Evolutionary conservation across 64 coral and sea anemone species (phyloP).

Genomic region (Trachythela sp.): DNA sequence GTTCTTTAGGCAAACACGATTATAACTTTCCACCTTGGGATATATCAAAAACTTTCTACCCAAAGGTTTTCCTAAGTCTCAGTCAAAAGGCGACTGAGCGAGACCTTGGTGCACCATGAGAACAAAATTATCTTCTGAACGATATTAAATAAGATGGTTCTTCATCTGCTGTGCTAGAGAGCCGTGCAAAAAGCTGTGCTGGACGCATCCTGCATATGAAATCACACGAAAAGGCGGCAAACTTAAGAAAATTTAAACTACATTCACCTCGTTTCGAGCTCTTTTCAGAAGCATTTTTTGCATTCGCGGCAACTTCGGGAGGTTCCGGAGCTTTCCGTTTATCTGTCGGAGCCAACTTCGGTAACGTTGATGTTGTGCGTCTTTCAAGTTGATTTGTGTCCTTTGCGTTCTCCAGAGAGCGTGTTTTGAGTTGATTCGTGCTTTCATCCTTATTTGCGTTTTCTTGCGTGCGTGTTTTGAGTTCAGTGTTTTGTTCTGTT

Average conservation of each 20-base stretch:
- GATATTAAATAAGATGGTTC: no score
- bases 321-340: conserved; percentile 1
- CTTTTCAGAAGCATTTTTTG: neutral
- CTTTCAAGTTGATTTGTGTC: neutral
- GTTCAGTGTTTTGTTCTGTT: neutral
- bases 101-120: no score
- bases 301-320: neutral
- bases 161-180: no score
- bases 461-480: neutral
- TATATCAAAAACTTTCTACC: no score
- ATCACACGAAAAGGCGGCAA: neutral
- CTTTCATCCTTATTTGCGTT: neutral
- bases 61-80: no score
- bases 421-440: neutral
- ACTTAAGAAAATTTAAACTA: neutral
- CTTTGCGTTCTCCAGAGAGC: neutral
- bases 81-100: no score
- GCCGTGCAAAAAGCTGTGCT: no score
- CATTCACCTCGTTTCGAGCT: neutral
- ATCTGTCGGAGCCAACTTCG: neutral
- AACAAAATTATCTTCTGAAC: no score
- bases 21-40: no score
- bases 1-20: no score
- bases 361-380: neutral
- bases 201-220: neutral